Conservation (phyloP, 2,113 vertebrate genomes). For the Ceyx melanurus region DNA sequence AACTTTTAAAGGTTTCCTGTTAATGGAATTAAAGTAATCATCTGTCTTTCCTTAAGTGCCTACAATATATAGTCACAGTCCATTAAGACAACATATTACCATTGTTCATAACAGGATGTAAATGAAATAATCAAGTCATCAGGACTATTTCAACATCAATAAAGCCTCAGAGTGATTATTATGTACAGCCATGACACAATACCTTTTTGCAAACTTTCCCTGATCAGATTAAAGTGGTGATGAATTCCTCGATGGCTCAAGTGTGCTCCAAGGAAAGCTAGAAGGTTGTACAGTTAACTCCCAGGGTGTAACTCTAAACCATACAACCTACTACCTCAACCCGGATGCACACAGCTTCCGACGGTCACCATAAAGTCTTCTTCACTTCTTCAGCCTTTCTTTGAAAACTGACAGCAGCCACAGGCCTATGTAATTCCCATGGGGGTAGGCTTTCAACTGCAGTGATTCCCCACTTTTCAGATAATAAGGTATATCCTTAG, state of each 20-base stretch:
- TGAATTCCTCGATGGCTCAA: constrained; percentile 89
- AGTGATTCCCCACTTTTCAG: not conserved
- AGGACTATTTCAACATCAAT: constrained; percentile 52
- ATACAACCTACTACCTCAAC: constrained; percentile 99
- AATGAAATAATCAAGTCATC: constrained; percentile 56
- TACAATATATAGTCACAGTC: constrained; percentile 24
- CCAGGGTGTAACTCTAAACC: constrained; percentile 99
- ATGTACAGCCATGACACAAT: constrained; percentile 71
- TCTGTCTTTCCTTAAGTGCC: constrained; percentile 20
- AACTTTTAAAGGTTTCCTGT: constrained; percentile 6
- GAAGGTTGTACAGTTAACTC: constrained; percentile 99
- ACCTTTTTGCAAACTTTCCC: constrained; percentile 74
- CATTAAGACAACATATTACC: constrained; percentile 44
- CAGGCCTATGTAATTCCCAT: constrained; percentile 31
- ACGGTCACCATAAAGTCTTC: constrained; percentile 76
- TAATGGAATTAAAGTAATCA: constrained; percentile 33
- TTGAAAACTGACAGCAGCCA: constrained; percentile 70
- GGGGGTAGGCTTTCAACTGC: not conserved
- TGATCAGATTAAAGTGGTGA: constrained; percentile 73
- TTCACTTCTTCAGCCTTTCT: constrained; percentile 78
- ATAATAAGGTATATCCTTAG: not conserved
- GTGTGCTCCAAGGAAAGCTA: constrained; percentile 99
- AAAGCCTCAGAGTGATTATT: constrained; percentile 44
- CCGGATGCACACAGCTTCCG: constrained; percentile 96
- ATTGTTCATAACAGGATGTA: constrained; percentile 52